phyloP scores from a whole-genome alignment of 1,140 invertebrate species.

The Lamellibrachia luymesi region DNA sequence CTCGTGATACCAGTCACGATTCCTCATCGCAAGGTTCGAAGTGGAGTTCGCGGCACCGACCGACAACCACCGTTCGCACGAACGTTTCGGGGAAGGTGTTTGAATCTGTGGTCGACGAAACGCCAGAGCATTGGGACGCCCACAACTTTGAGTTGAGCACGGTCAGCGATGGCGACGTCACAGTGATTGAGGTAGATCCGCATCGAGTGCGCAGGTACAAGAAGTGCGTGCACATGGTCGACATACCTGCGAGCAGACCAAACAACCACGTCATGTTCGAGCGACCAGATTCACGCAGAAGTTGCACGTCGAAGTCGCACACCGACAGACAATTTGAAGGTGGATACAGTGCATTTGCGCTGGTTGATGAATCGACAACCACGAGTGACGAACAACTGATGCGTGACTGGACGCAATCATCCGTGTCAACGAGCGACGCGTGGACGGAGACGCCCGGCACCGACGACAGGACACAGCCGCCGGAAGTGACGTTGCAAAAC shows the following conservation, averaged over 20 bases:
- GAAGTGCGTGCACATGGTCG: background rate
- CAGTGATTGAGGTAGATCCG: background rate
- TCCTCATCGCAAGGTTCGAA: background rate
- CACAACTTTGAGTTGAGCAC: background rate
- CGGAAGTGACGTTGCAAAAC: too few species aligned
- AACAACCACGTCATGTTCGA: too few species aligned
- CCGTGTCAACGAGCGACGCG: background rate
- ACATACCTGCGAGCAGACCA: background rate
- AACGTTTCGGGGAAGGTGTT: background rate
- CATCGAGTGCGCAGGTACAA: background rate
- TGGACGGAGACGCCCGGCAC: background rate
- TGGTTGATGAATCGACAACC: background rate
- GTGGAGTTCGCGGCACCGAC: background rate
- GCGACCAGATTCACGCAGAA: background rate
- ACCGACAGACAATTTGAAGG: too few species aligned
- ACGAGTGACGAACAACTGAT: background rate
- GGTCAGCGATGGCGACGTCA: background rate
- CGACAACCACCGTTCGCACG: background rate
- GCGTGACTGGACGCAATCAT: too few species aligned
- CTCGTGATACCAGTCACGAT: background rate
- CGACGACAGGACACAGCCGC: background rate
- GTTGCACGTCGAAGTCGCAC: background rate
- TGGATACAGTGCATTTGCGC: too few species aligned
- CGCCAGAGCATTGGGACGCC: background rate
- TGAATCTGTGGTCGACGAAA: background rate